A percentile compares a stretch with the other conserved stretches of the same genome.
Evolutionary conservation across 2,888 invertebrate species (phyloP).

Genomic region (Clusia tigrina): DNA sequence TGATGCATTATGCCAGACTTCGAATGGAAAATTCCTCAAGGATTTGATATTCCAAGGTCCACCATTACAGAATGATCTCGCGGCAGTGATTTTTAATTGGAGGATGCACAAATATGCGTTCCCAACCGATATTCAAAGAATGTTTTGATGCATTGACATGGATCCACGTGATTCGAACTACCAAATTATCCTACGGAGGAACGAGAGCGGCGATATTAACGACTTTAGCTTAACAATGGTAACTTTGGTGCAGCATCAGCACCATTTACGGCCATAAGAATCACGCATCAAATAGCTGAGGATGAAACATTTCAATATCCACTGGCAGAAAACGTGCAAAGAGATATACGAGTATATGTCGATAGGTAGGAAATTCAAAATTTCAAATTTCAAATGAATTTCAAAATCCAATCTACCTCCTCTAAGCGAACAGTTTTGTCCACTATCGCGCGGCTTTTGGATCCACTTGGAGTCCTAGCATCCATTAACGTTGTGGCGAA

Average conservation of each 20-base stretch:
- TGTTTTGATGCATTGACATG: too few species aligned
- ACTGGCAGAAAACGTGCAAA: too few species aligned
- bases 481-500: background rate
- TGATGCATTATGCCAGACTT: background rate
- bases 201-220: background rate
- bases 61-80: background rate
- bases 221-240: background rate
- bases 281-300: background rate
- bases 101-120: background rate
- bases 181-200: background rate
- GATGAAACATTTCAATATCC: too few species aligned
- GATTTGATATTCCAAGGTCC: background rate
- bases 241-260: background rate
- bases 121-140: background rate
- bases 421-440: too few species aligned
- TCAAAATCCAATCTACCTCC: too few species aligned
- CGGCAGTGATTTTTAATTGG: background rate
- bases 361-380: too few species aligned
- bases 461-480: too few species aligned
- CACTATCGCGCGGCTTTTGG: too few species aligned
- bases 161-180: background rate
- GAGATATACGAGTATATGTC: too few species aligned
- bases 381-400: too few species aligned
- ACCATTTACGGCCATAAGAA: background rate
- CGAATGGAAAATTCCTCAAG: background rate